These are phyloP conservation scores for Epicampocera succincta DNA, from an alignment of 2,888 invertebrate species.

Conservation along the genomic window DNA sequence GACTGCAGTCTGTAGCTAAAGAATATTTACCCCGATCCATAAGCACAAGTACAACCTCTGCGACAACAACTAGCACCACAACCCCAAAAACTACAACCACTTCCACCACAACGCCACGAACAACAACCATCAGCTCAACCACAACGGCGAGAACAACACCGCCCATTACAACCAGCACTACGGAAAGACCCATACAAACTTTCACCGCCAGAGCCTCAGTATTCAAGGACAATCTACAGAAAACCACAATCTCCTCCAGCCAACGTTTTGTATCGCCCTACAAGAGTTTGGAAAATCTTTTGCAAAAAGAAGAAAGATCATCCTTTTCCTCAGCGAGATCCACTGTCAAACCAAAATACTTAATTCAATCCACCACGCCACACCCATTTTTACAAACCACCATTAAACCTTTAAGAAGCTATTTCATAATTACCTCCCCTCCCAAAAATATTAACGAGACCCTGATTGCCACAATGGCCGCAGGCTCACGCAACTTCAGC, in stretches of 20 bases:
- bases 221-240: conserved; percentile 80
- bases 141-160: conserved; percentile 54
- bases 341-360: conserved; percentile 74
- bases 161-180: conserved; percentile 67
- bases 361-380: conserved; percentile 67
- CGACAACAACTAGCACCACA: conserved; percentile 42
- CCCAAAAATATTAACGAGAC: conserved; percentile 72
- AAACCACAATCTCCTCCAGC: conserved; percentile 77
- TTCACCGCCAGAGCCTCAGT: conserved; percentile 80
- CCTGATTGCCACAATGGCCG: conserved; percentile 74
- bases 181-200: conserved; percentile 73
- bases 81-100: conserved; percentile 58
- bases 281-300: conserved; percentile 82
- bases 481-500: conserved; percentile 75
- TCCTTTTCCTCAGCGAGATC: conserved; percentile 74
- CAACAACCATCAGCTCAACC: conserved; percentile 46
- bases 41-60: conserved; percentile 53
- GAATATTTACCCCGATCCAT: conserved; percentile 48
- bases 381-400: conserved; percentile 74
- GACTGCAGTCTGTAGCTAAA: conserved; percentile 67
- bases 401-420: conserved; percentile 75
- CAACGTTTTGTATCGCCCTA: conserved; percentile 83
- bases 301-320: conserved; percentile 79
- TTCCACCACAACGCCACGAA: conserved; percentile 48
- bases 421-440: conserved; percentile 75